Base-by-base conservation (phyloP, 2,888 invertebrate genomes). In the Tricholauxania praeusta region DNA sequence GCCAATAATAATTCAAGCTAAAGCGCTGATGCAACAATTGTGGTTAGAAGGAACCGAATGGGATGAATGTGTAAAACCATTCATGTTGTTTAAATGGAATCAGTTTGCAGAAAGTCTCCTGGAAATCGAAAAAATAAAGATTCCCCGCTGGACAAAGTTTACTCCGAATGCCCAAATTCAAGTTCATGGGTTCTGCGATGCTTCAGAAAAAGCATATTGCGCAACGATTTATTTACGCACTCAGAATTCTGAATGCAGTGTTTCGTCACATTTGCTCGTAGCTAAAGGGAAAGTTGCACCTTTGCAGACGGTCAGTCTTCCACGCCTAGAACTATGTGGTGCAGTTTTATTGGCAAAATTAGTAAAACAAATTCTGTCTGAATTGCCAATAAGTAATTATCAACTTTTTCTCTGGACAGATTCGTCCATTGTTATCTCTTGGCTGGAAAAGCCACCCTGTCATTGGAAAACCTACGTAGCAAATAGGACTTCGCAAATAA, bases 391-490 rank as follows among this genome's bases (percentile, higher is more conserved):
- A 0, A 17, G 22, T 19, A 2, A 7, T 2, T 22, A 59, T 12
- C 12, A 49, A 49, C n/a, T 47, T 28, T 19, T 19, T 53, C 39
- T 64, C 1, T 76, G 72, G 63, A 69, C 72, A 5, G 72, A 75
- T 39, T 72, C 69, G 2, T 55, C 75, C 8, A 73, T 73, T 47
- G 72, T 75, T 12, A 47, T 70, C 2, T 65, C 73, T 0, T 75
- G 76, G 67, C 60, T 75, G 28, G 57, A 69, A 55, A 75, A 72
- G 53, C 73, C 72, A 19, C 67, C 73, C 6, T 55, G 67, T 49
- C 55, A 15, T 1, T 71, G 65, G 72, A 74, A 57, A 51, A 72
- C 74, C 1, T 73, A 72, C 32, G 60, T 67, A 1, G 74, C 69
- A 1, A 71, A 74, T 47, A 52, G 75, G 8, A 48, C 69, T 7